phyloP scores from a whole-genome alignment of 2,888 invertebrate species.

The Lycaena phlaeas region DNA sequence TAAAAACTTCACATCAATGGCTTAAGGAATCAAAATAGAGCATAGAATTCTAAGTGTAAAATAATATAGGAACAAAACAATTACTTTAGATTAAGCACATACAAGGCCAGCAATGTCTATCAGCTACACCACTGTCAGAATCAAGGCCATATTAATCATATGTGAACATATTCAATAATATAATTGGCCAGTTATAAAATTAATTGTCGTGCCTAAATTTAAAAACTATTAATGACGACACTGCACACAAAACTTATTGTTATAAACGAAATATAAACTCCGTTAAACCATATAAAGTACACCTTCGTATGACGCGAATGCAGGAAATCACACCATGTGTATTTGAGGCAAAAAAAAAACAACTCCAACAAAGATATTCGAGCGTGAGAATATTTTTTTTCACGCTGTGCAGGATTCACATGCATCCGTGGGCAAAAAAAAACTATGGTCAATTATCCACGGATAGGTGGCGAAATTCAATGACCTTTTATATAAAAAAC shows the following conservation, averaged over 20 bases:
- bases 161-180: conserved; percentile 25
- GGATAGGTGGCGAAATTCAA: conserved; percentile 38
- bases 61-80: conserved; percentile 11
- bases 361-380: conserved; percentile 32
- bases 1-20: too few relatives aligned
- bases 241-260: neutral
- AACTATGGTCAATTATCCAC: conserved; percentile 27
- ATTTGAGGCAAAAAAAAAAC: conserved; percentile 29
- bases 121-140: conserved; percentile 44
- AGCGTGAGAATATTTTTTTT: conserved; percentile 56
- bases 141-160: conserved; percentile 54
- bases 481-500: conserved; percentile 39
- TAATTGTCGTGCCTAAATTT: neutral
- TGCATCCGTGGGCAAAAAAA: conserved; percentile 45
- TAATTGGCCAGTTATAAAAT: conserved; percentile 2
- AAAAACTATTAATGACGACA: neutral
- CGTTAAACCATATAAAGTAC: conserved; percentile 13
- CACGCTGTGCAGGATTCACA: conserved; percentile 35
- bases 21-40: too few relatives aligned
- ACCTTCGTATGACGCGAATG: conserved; percentile 28
- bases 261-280: neutral
- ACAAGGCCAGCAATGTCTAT: conserved; percentile 27
- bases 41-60: neutral
- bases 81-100: conserved; percentile 20
- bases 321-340: conserved; percentile 48